phyloP scores from a whole-genome alignment of 2,797 vertebrate species.

The Ptychadena robeensis region DNA sequence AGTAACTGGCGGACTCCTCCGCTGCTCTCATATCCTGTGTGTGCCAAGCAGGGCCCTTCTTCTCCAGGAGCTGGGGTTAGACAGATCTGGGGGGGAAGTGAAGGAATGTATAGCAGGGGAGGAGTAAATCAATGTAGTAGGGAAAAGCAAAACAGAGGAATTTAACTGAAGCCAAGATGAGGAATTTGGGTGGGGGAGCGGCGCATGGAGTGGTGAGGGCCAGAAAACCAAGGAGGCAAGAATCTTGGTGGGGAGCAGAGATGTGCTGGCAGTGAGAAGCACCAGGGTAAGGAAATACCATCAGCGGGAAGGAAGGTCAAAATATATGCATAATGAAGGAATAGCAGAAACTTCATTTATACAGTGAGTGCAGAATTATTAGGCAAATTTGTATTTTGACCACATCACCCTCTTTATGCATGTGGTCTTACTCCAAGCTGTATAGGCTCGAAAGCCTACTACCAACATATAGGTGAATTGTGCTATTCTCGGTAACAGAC shows the following conservation, averaged over 20 bases:
- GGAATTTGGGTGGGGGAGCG: slow-evolving; percentile 37
- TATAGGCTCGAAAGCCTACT: no score
- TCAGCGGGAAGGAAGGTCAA: not conserved
- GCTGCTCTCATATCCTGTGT: slow-evolving; percentile 78
- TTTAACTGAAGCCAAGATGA: slow-evolving; percentile 25
- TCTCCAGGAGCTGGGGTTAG: slow-evolving; percentile 65
- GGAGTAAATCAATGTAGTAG: slow-evolving; percentile 30
- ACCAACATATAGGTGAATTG: no score
- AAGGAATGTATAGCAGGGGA: slow-evolving; percentile 47
- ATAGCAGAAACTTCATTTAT: not conserved
- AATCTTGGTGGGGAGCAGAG: slow-evolving; percentile 17
- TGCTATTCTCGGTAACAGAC: no score
- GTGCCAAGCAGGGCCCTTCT: slow-evolving; percentile 73
- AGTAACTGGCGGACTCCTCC: slow-evolving; percentile 74
- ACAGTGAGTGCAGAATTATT: no score
- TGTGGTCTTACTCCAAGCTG: no score
- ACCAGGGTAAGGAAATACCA: slow-evolving; percentile 15
- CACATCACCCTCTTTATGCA: no score
- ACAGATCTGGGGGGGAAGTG: slow-evolving; percentile 17
- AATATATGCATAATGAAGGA: not conserved
- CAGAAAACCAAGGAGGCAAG: slow-evolving; percentile 9
- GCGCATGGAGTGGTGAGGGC: slow-evolving; percentile 16
- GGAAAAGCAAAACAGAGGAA: slow-evolving; percentile 47
- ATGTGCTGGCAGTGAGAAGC: not conserved
- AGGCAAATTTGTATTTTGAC: no score